Evolutionary conservation across 1,140 invertebrate genomes (phyloP), one percentile per base, ranked within the genome.

Genomic region (Temnothorax longispinosus): DNA sequence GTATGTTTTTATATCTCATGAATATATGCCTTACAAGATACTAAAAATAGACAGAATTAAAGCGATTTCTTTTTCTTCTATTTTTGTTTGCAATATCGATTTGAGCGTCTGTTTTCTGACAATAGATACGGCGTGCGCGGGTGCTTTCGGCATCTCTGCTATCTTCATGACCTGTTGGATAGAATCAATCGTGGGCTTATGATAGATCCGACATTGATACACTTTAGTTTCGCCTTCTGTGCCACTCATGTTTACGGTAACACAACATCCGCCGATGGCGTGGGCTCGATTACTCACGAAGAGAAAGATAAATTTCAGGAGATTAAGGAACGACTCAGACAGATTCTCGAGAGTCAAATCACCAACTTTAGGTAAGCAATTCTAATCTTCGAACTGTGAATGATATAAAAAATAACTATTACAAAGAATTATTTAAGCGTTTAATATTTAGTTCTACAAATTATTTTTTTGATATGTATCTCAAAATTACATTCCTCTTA

Each of bases 161-260:
- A 99, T 95, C 96, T 99, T n/a, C 97, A 97, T 87, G 99, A 99
- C 96, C 96, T 99, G 32, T 96, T 99, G 74, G 99, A 99, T 94
- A 97, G 99, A 88, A 99, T 99, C 0, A 99, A 99, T 95, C 98
- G 98, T 89, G 98, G 98, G 75, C 96, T 98, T 85, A 98, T 99
- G 96, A 99, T 99, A 84, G 99, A 99, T 96, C 99, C 99, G 0
- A 99, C 99, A 1, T 96, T 99, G 60, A 99, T 99, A 93, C 99
- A 99, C 96, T 99, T 98, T 95, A 99, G 98, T 91, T 99, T 99
- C 96, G 99, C 99, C 35, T 99, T 99, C 96, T 99, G 99, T 96
- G 99, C 99, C 7, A 99, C 98, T 92, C 99, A 99, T 96, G 99
- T 99, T 11, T 98, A 99, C 95, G 99, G 99, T 88, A 95, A 95